Percentiles rank a stretch among this genome's conserved stretches.
Evolutionary conservation across 1,140 invertebrate genomes (phyloP).

Genomic region (Camponotus pennsylvanicus): DNA sequence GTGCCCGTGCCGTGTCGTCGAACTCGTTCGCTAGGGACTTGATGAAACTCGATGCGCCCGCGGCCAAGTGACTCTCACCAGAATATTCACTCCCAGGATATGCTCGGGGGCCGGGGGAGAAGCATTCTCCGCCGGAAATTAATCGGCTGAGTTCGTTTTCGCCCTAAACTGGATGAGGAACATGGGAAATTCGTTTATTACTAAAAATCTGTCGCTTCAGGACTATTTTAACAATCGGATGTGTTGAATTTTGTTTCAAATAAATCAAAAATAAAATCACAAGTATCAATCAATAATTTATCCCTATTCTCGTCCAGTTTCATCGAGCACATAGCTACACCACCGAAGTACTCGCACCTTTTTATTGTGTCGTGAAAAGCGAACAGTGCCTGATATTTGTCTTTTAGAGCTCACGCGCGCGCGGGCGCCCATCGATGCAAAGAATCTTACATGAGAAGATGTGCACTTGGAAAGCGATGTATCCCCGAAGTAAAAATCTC

Average conservation of each 20-base stretch:
- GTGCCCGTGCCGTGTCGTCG: conserved; percentile 53
- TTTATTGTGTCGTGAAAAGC: background rate
- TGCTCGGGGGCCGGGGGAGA: background rate
- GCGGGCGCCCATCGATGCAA: conserved; percentile 16
- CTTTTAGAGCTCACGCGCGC: conserved; percentile 6
- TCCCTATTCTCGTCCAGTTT: conserved; percentile 34
- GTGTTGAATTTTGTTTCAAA: background rate
- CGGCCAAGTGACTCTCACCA: conserved; percentile 8
- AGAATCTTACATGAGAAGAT: conserved; percentile 17
- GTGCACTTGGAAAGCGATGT: conserved; percentile 38
- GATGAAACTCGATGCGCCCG: conserved; percentile 13
- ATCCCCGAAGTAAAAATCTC: background rate
- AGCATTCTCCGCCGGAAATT: background rate
- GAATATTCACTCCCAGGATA: background rate
- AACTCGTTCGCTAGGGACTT: conserved; percentile 40
- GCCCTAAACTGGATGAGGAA: conserved; percentile 6
- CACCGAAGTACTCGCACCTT: background rate
- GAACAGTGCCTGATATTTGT: conserved; percentile 14
- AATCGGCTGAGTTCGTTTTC: conserved; percentile 6
- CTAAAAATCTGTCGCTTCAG: background rate
- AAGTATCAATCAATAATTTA: background rate
- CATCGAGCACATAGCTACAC: conserved; percentile 2
- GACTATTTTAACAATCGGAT: background rate
- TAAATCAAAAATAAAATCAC: background rate
- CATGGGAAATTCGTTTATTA: background rate